Base-by-base conservation (phyloP, 2,113 vertebrate species). In the Lontra canadensis region DNA sequence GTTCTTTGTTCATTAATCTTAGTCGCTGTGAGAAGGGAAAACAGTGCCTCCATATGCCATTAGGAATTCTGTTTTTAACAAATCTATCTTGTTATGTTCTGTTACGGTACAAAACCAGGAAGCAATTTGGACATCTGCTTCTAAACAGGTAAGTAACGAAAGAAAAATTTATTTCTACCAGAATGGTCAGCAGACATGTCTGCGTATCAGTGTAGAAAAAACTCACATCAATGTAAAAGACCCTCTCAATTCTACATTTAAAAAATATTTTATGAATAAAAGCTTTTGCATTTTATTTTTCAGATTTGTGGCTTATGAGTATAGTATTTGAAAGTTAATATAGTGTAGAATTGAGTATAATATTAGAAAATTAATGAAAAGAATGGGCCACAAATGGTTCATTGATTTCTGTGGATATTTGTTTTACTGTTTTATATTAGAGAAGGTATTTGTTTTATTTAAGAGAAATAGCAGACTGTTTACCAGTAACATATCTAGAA, bases 1-100 rank as follows among this genome's bases (percentile, higher is more conserved):
- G 59, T 74, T 97, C 84, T 97, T 26, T 95, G 36, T 90, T 98
- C 96, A 96, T 98, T 98, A 96, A 97, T 97, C 93, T 98, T 91
- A 92, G 55, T 42, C 95, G 39, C 31, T 94, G 9, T 23, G 88
- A 83, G 39, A 93, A 9, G 26, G 6, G 55, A 31, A 96, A 88
- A 57, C 0, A 78, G 1, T 29, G 9, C 74, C 76, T 97, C 39
- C 57, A 34, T 90, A 36, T 0, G 0, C 20, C 71, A 23, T 21
- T 69, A 80, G 20, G 0, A 73, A 84, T 88, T 63, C 90, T 95
- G 47, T 59, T 39, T 73, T 83, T 3, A 65, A 71, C 21, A 20
- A 94, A 57, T 88, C 6, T 25, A 65, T 79, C 31, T 81, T 90
- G 47, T 23, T 78, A n/a, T 5, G 34, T 47, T 86, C n/a, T 71